Evolutionary conservation across 2,113 vertebrate species (phyloP), one percentile per base, ranked within the genome.

Genomic region (Xiphophorus maculatus): DNA sequence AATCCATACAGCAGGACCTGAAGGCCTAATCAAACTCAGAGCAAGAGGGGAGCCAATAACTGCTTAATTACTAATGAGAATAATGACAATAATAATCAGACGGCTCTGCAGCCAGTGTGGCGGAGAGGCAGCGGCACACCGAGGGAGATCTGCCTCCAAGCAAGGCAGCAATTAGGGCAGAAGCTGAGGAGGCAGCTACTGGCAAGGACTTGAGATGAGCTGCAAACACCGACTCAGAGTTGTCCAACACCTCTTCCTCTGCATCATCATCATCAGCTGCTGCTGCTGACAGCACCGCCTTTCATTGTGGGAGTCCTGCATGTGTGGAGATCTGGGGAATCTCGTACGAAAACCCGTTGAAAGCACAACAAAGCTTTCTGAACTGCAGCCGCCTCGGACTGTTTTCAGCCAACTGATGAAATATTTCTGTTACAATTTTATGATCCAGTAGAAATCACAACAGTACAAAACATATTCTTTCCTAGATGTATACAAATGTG

Each of bases 21-120:
- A 14, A 69, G 87, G 84, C 86, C 86, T 79, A 76, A 93, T 91
- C 88, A 90, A 83, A 89, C 77, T 12, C 74, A 80, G 70, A 68
- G 82, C 40, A 44, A 70, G 62, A 78, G 82, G 69, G 83, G 58
- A 85, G 90, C 91, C 92, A 75, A 90, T 90, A 86, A 87, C 88
- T 83, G 79, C 81, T 86, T 91, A 90, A 91, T 92, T 87, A 89
- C 88, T 87, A 92, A 91, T 40, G 81, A 91, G 88, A 79, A 83
- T 72, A 76, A 82, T 87, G 89, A 91, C 91, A 87, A 90, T 88
- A 89, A 87, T 86, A 78, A 91, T 90, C 81, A 71, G 74, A 40
- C 69, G 77, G 65, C 84, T 85, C 81, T 85, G 80, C 63, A 28
- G 82, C 88, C 86, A 82, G 89, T 80, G 83, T 88, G 83, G 88